Base-by-base conservation (phyloP, 1,140 invertebrate genomes). In the Propsilocerus akamusi region DNA sequence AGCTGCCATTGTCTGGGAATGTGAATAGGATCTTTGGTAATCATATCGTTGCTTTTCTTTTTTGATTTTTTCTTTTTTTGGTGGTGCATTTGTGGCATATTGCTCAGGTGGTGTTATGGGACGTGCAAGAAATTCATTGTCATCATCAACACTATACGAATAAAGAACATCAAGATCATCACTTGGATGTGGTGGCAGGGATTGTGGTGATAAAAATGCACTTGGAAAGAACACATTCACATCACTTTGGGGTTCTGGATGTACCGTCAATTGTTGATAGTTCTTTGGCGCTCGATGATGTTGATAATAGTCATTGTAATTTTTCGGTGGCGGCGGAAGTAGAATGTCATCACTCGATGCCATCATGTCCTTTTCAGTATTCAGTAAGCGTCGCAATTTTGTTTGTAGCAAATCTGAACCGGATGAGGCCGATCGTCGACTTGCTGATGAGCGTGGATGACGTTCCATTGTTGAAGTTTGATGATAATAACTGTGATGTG, bases 351-450 rank as follows among this genome's bases (percentile, higher is more conserved):
- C 34, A 20, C 34, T 41, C 11, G 34, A 41, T 17, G 34, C 34
- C 34, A 41, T 41, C 10, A 41, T 17, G 14, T 41, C 34, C 22
- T 41, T 41, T 20, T 83, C 80, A 14, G 79, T 74, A 53, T 83
- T 82, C 0, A 89, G 65, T 37, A 90, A 66, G 53, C 82, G 70
- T 20, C 85, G 69, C 37, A 89, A 63, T 55, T 85, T 85, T 49
- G 78, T 83, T 66, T 90, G 85, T 52, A 88, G 64, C 48, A 85
- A 75, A 57, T 86, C 82, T 30, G 68, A 68, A 25, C 66, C 63
- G 50, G 57, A 59, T 49, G 32, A 56, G 49, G 2, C 52, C 14
- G 54, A 53, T 8, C 56, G 54, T 14, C 58, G 49, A 5, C 46
- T 54, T 28, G 51, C 1, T 47, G 55, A 54, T 14, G 34, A 28